Conservation (phyloP, 2,113 vertebrate genomes). For the Chaenogobius annularis region DNA sequence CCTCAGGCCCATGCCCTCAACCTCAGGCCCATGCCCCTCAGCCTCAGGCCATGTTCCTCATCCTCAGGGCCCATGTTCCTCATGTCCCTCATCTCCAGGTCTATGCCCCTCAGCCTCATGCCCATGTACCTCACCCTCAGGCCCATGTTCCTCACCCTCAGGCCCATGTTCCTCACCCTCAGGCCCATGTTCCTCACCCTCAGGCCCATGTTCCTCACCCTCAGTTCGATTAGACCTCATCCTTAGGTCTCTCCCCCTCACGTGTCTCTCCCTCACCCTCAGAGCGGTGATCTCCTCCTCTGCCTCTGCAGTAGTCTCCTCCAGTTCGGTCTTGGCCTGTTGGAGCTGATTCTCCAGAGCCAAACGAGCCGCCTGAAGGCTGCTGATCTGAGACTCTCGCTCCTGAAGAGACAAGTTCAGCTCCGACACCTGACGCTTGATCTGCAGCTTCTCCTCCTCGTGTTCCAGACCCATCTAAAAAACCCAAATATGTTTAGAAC, state of each 20-base stretch:
- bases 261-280: conserved; percentile 78
- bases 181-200: too few species aligned
- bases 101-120: conserved; percentile 83
- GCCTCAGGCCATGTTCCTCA: too few species aligned
- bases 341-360: conserved; percentile 94
- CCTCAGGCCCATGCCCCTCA: too few species aligned
- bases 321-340: conserved; percentile 94
- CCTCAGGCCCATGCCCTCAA: neutral
- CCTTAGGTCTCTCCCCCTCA: conserved; percentile 86
- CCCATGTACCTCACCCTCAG: conserved; percentile 75
- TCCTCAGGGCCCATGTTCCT: neutral
- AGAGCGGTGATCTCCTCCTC: conserved; percentile 98
- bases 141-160: conserved; percentile 78
- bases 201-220: neutral
- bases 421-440: conserved; percentile 94
- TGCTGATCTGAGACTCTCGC: conserved; percentile 92
- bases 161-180: conserved; percentile 51
- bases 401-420: conserved; percentile 94
- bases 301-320: conserved; percentile 95
- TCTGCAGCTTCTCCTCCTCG: conserved; percentile 95
- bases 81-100: too few species aligned
- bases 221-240: too few species aligned
- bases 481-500: neutral
- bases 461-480: conserved; percentile 91
- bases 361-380: conserved; percentile 88